Base-by-base conservation (phyloP, 2,888 invertebrate genomes). In the Volucella inflata region DNA sequence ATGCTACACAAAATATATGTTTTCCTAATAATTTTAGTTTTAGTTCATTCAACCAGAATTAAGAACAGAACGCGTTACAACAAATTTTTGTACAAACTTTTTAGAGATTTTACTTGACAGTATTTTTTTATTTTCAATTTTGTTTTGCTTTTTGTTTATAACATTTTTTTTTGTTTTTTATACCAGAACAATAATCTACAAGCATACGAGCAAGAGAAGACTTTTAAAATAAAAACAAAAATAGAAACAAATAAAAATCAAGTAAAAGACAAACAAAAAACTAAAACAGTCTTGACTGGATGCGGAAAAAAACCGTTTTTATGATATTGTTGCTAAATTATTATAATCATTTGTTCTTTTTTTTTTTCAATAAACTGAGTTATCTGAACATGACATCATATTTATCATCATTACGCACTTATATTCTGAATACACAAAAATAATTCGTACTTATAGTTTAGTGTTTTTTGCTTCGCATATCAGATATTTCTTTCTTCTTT, bases 81-180 rank as follows among this genome's bases (percentile, higher is more conserved):
- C 72, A 81, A 85, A 81, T 77, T 81, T 71, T 85, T 85, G 85
- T 85, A 85, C 85, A 85, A 85, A 81, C 77, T 85, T 85, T 85
- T 77, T 68, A 80, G 75, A 79, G 79, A 85, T 77, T 81, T 85
- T 72, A 85, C 85, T 85, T 81, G 85, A 85, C 85, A 85, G 85
- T 85, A 85, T 85, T 85, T 76, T 79, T 60, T 59, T 46, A 67
- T 30, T 55, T 65, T 67, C 16, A 17, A 59, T 72, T 72, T 65
- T 64, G 14, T 84, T 79, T 65, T 55, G 55, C 38, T 74, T 72
- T 50, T 67, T 55, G 53, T 72, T 74, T 68, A 44, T 30, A 30
- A 30, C 0, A 36, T 55, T 50, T 42, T 4, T 40, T 51, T 9
- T 44, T 51, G 44, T 44, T 44, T 74, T 65, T 53, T 60, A 72